phyloP scores from a whole-genome alignment of 2,888 invertebrate species.

The Melipona bicolor region DNA sequence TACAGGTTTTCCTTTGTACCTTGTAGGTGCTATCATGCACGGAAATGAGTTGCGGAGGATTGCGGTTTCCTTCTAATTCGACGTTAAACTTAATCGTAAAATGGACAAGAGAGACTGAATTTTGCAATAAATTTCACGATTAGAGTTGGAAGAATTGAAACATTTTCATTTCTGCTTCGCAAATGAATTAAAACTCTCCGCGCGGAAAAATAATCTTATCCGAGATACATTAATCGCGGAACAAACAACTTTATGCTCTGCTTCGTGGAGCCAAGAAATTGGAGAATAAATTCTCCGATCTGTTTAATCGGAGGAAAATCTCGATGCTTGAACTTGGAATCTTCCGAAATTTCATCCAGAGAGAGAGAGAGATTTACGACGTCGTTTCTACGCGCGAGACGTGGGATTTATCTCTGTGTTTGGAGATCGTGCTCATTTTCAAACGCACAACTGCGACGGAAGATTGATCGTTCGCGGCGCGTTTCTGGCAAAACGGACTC shows the following conservation, averaged over 20 bases:
- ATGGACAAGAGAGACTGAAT: too few species aligned
- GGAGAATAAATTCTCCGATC: not conserved
- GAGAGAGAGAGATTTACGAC: not conserved
- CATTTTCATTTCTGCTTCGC: not conserved
- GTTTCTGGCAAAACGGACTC: not conserved
- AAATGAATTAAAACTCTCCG: not conserved
- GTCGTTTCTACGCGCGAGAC: not conserved
- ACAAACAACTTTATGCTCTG: not conserved
- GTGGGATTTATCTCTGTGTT: not conserved
- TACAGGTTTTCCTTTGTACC: too few species aligned
- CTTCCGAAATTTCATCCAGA: not conserved
- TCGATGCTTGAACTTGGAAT: too few species aligned
- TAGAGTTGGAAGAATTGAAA: not conserved
- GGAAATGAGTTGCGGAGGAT: too few species aligned
- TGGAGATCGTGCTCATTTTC: not conserved
- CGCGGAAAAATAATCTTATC: not conserved
- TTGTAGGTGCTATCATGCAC: too few species aligned
- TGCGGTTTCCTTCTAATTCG: too few species aligned
- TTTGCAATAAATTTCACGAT: too few species aligned
- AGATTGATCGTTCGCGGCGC: constrained; percentile 38
- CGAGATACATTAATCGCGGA: not conserved
- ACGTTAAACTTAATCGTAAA: too few species aligned
- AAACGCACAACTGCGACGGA: constrained; percentile 11
- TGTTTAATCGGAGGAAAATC: not conserved
- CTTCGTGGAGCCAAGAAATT: not conserved